Evolutionary conservation across 2,888 invertebrate genomes (phyloP).

Genomic region (Ptychoptera albimana): DNA sequence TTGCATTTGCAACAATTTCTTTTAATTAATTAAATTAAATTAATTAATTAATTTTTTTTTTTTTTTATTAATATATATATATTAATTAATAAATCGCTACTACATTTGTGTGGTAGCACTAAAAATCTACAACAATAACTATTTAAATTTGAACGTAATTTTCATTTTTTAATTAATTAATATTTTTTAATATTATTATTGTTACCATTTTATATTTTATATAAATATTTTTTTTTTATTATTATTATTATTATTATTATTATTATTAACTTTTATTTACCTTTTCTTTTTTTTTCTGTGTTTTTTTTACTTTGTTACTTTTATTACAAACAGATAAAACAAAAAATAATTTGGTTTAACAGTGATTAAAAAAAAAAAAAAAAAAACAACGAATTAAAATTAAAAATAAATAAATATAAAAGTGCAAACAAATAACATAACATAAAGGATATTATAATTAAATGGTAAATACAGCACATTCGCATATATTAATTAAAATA

Average conservation of each 20-base stretch:
- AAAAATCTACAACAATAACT: slow-evolving; percentile 5
- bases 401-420: background rate
- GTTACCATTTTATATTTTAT: background rate
- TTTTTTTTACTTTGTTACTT: background rate
- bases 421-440: background rate
- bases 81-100: slow-evolving; percentile 2
- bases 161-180: background rate
- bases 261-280: background rate
- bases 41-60: background rate
- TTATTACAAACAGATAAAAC: background rate
- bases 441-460: no score
- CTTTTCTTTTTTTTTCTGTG: background rate
- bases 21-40: background rate
- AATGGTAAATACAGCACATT: no score
- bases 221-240: slow-evolving; percentile 2
- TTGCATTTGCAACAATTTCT: background rate
- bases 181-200: background rate
- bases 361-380: slow-evolving; percentile 1
- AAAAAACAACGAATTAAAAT: background rate
- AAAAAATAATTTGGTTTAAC: background rate
- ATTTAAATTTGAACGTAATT: slow-evolving; percentile 5
- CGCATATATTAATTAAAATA: no score
- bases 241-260: background rate
- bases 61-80: slow-evolving; percentile 1
- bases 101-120: slow-evolving; percentile 3